Evolutionary conservation across 2,888 invertebrate genomes (phyloP), one percentile per base, ranked within the genome.

Genomic region (Globia sparganii): DNA sequence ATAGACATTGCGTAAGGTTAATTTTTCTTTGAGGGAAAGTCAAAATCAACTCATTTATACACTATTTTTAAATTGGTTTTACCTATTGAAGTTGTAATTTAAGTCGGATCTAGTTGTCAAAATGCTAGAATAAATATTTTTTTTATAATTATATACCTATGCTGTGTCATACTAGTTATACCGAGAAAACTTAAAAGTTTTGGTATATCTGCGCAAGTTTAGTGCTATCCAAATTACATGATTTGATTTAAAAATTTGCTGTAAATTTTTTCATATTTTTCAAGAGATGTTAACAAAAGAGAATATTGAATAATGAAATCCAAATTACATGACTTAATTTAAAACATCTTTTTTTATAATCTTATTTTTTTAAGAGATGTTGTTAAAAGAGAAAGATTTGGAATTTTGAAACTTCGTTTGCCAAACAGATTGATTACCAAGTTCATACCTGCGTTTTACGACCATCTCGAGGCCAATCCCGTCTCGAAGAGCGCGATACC

Each of bases 381-480:
- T 49, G 49, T 25, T 31, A 5, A 9, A 67, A 40, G 5, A 15
- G 1, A 21, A 25, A 49, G 25, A 6, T 59, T 37, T 46, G 56
- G 4, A 37, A 13, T 15, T 58, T 37, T 5, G 18, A 56, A 53
- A 31, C 15, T 61, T 59, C 18, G 4, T 28, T 70, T 72, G 28
- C 15, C 56, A 79, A 75, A 40, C 18, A 18, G 21, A 49, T 58
- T 56, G 56, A 64, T 61, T 34, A 28, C 34, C 1, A 53, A 80
- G 18, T 64, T 53, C 80, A 78, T 73, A 78, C 73, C 58, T 80
- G 71, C 13, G 5, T 21, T 28, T n/a, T 58, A 53, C 9, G 28
- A 43, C 15, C 58, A 40, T 18, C 21, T 43, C n/a, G 34, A 73
- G 28, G 25, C 74, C 53, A 80, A 49, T 64, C 79, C 74, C 31